Evolutionary conservation across 2,113 vertebrate species (phyloP).

Genomic region (Coptodon bakossiorum): DNA sequence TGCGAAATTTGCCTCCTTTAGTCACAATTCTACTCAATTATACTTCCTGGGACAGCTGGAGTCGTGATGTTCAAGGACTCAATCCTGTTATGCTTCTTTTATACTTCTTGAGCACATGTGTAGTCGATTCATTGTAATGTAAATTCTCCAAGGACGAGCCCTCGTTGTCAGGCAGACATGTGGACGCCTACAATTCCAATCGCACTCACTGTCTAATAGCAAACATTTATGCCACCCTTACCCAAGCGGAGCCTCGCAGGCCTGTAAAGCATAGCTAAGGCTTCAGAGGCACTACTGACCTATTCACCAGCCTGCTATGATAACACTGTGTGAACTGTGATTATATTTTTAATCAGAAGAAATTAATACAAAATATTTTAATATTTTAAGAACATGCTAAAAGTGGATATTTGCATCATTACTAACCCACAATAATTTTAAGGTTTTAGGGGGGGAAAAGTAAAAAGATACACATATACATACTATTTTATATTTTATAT

Average conservation of each 20-base stretch:
- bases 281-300: background rate
- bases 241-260: background rate
- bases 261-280: background rate
- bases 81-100: background rate
- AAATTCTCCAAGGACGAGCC: background rate
- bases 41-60: background rate
- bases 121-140: background rate
- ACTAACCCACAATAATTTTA: background rate
- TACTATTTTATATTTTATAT: background rate
- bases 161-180: background rate
- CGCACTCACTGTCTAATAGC: background rate
- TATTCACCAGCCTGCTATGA: background rate
- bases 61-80: background rate
- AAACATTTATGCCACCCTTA: background rate
- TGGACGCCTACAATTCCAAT: background rate
- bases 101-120: background rate
- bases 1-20: background rate
- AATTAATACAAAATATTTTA: background rate
- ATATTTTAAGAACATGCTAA: background rate
- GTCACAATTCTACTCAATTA: background rate
- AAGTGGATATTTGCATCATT: background rate
- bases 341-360: background rate
- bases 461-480: background rate
- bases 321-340: background rate
- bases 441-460: background rate